Conservation (phyloP, 1,140 invertebrate genomes). For the Spodoptera frugiperda region DNA sequence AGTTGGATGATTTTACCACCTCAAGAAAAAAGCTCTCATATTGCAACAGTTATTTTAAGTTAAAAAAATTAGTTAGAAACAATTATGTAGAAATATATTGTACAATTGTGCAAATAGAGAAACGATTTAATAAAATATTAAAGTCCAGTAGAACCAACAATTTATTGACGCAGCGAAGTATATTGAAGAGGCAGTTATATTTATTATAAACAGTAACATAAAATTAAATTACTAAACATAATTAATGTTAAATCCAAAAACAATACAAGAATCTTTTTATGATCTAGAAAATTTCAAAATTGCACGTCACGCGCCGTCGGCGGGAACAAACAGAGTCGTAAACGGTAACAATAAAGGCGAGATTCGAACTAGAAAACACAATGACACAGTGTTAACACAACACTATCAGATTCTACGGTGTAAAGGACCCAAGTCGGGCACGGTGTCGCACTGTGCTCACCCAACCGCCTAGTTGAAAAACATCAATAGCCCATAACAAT, state of each 20-base stretch:
- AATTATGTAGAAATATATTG: too few relatives aligned
- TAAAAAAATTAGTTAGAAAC: too few relatives aligned
- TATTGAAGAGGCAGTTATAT: background rate
- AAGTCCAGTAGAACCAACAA: too few relatives aligned
- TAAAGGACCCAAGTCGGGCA: background rate
- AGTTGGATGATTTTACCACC: too few relatives aligned
- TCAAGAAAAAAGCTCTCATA: too few relatives aligned
- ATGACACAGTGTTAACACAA: conserved; percentile 46
- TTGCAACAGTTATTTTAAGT: too few relatives aligned
- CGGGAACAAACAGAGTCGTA: conserved; percentile 58
- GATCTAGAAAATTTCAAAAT: conserved; percentile 48
- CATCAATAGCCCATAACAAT: conserved; percentile 67
- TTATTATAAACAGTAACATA: conserved; percentile 35
- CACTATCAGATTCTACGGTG: background rate
- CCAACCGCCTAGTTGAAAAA: conserved; percentile 50
- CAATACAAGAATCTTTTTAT: conserved; percentile 46
- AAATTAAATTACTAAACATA: conserved; percentile 44
- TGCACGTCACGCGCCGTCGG: conserved; percentile 57
- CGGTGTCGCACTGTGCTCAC: conserved; percentile 25
- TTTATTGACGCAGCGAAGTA: too few relatives aligned
- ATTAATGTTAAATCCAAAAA: conserved; percentile 48
- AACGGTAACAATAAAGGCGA: conserved; percentile 55
- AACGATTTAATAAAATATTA: too few relatives aligned
- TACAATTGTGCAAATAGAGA: too few relatives aligned
- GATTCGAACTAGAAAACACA: conserved; percentile 42